Evolutionary conservation across 2,888 invertebrate species (phyloP), one percentile per base, ranked within the genome.

Genomic region (Drosophila paramelanica): DNA sequence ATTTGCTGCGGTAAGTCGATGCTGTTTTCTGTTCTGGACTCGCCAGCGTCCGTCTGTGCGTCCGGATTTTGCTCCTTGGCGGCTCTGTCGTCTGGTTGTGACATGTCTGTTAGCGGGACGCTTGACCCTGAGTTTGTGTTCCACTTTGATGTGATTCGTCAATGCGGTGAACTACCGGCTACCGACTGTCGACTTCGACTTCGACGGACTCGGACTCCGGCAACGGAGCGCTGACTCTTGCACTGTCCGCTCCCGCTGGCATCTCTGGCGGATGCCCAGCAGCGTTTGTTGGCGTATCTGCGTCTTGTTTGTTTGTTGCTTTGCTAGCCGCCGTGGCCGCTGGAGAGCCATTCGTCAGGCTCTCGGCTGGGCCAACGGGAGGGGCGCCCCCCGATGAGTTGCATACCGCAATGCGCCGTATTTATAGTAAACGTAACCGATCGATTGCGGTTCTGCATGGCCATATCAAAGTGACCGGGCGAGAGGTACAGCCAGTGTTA

Each of bases 81-180:
- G 72, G 67, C 71, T 64, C 69, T 79, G 88, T 87, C 85, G 77
- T 5, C 57, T 78, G 82, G 81, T 72, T 76, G 87, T 86, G 89
- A 89, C 85, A 89, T 85, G 82, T 88, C 76, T 86, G 74, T 89
- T 84, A 78, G 85, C 88, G 72, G 77, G 76, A 57, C 56, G 76
- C 85, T 73, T 88, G 85, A 82, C 70, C 64, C 60, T 57, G 71
- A 61, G 51, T 64, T 53, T 51, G 75, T 87, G 90, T 89, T 90
- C 81, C 90, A 89, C 90, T 89, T 89, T 89, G 90, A 90, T 90
- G 79, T 82, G 84, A 89, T 90, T 89, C 90, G 89, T 89, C 90
- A 89, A 77, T 90, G 91, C 80, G 91, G 90, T 90, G 86, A 75
- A 89, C 88, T 80, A 79, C 83, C 74, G 73, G 80, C 84, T 88